These are phyloP conservation scores for Pristis pectinata DNA, from an alignment of 2,797 vertebrate species.

Conservation along the genomic window DNA sequence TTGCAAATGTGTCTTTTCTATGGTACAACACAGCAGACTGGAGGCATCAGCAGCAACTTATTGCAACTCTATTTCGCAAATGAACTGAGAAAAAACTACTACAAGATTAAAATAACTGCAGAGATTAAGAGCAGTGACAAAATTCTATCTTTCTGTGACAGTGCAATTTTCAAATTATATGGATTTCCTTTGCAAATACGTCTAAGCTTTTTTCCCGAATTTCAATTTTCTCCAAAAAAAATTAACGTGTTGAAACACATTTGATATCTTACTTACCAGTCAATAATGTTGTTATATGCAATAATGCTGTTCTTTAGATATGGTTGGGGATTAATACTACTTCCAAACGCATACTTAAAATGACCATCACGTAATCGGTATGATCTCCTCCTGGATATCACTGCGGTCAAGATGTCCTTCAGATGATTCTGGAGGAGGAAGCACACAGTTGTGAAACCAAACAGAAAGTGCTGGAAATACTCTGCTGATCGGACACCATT, in stretches of 20 bases:
- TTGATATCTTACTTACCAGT: constrained; percentile 63
- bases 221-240: neutral
- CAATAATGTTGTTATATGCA: constrained; percentile 77
- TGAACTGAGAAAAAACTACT: neutral
- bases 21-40: neutral
- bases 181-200: neutral
- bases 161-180: neutral
- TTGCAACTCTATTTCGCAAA: neutral
- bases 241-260: neutral
- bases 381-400: constrained; percentile 83
- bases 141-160: neutral
- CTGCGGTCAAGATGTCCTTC: constrained; percentile 84
- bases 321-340: constrained; percentile 80
- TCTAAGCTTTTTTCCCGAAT: neutral
- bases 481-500: too few relatives aligned
- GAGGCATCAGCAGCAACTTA: neutral
- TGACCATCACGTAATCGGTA: constrained; percentile 83
- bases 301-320: constrained; percentile 91
- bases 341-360: constrained; percentile 92
- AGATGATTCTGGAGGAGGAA: constrained; percentile 73
- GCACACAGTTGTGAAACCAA: neutral
- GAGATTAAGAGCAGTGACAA: neutral
- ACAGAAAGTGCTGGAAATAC: too few relatives aligned
- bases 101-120: neutral
- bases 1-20: neutral